Evolutionary conservation across 53 echinoderm and acorn worm species (phyloP), one percentile per base, ranked within the genome.

Genomic region (Holothuria scabra): DNA sequence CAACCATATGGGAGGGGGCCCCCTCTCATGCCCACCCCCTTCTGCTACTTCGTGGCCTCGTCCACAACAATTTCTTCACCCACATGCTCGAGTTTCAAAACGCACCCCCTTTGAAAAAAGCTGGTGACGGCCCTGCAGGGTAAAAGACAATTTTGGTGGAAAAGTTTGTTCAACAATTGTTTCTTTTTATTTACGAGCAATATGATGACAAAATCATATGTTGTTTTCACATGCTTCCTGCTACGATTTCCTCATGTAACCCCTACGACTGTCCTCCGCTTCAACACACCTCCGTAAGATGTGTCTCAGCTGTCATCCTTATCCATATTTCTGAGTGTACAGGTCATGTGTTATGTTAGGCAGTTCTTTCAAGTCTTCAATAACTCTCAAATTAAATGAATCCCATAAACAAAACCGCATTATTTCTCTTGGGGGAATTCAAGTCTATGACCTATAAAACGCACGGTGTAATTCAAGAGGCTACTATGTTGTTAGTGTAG

Each of bases 121-220:
- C n/a, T n/a, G n/a, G n/a, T n/a, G n/a, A n/a, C n/a, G n/a, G n/a
- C n/a, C n/a, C n/a, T n/a, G n/a, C n/a, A n/a, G n/a, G 8, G 52
- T 52, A 16, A 52, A 52, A 52, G 52, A 52, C 52, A 52, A 52
- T 18, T 52, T 52, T 18, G 18, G 18, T 52, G 1, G 52, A 52
- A 1, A 18, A 52, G 52, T 16, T 52, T 52, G 52, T 16, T 2
- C 18, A 52, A 52, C 69, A 37, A 38, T 65, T 65, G 16, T 29
- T 65, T 31, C 14, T 5, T 3, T 65, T 14, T 7, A 24, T 24
- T 35, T 30, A 37, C 29, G 32, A 38, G 37, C 33, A 37, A 38
- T 48, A 48, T 72, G 24, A 44, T 72, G 72, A 72, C 72, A 44
- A 72, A 21, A 72, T 72, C 69, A 69, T 34, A 69, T 69, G 69